These are phyloP conservation scores for Limenitis camilla DNA, from an alignment of 2,888 invertebrate species.

Conservation along the genomic window DNA sequence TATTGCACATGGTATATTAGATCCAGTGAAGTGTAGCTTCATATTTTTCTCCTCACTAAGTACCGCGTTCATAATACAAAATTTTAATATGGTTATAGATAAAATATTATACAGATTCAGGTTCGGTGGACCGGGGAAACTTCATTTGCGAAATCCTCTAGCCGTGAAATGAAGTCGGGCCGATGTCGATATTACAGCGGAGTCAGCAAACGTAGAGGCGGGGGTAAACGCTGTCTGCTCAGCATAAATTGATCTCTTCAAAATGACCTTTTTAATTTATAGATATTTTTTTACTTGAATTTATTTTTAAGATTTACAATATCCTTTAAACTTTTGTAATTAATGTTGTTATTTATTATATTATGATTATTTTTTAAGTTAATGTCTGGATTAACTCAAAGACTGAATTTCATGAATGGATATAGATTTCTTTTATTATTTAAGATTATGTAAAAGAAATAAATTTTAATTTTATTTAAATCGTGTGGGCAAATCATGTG, in stretches of 20 bases:
- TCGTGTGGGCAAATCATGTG: too few species aligned
- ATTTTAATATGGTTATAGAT: conserved; percentile 13
- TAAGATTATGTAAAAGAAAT: too few species aligned
- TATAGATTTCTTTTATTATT: too few species aligned
- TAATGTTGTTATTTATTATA: too few species aligned
- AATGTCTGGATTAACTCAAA: too few species aligned
- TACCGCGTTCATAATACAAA: conserved; percentile 35
- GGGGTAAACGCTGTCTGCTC: conserved; percentile 15
- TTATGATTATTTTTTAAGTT: too few species aligned
- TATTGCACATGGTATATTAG: too few species aligned
- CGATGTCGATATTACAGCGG: conserved; percentile 45
- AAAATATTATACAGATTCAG: conserved; percentile 30
- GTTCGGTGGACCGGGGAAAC: conserved; percentile 65
- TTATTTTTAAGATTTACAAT: neutral
- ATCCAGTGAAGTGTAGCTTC: too few species aligned
- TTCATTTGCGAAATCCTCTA: conserved; percentile 72
- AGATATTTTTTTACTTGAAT: neutral
- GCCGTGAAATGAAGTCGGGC: conserved; percentile 72
- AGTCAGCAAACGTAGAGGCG: conserved; percentile 28
- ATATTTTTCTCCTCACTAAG: conserved; percentile 2
- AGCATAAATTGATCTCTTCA: conserved; percentile 20
- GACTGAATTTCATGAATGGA: too few species aligned
- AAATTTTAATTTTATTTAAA: too few species aligned
- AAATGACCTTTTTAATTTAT: conserved; percentile 13
- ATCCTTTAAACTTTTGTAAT: neutral